Conservation (phyloP, 2,888 invertebrate species). For the Cryptus armator region DNA sequence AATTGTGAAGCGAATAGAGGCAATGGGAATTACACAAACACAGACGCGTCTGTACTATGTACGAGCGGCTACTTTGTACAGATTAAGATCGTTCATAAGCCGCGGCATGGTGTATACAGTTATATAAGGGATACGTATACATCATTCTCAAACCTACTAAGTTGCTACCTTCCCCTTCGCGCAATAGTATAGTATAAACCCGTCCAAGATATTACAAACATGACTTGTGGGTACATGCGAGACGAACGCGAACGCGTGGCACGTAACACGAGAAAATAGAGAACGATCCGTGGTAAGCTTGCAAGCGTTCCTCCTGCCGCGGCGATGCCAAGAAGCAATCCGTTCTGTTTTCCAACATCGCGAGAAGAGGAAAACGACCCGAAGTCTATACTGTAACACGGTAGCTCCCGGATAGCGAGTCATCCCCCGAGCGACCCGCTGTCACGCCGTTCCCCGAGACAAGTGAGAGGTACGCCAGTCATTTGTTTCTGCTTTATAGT, state of each 20-base stretch:
- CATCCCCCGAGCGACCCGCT: constrained; percentile 63
- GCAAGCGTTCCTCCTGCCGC: constrained; percentile 22
- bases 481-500: constrained; percentile 74
- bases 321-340: constrained; percentile 62
- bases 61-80: constrained; percentile 54
- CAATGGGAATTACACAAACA: constrained; percentile 20
- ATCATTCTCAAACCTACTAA: constrained; percentile 6
- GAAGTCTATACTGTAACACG: background rate
- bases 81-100: constrained; percentile 51
- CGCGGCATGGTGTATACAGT: constrained; percentile 19
- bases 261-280: constrained; percentile 53
- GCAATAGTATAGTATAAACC: constrained; percentile 20
- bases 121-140: constrained; percentile 53
- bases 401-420: constrained; percentile 54
- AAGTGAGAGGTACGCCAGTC: constrained; percentile 72
- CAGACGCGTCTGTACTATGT: constrained; percentile 29
- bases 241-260: constrained; percentile 37
- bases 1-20: constrained; percentile 50
- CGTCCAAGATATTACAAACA: constrained; percentile 55
- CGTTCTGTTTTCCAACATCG: constrained; percentile 27
- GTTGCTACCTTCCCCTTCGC: background rate
- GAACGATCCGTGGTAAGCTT: constrained; percentile 30
- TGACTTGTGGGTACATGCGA: constrained; percentile 42
- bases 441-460: constrained; percentile 69
- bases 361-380: constrained; percentile 23